These are phyloP conservation scores for Astreopora myriophthalma DNA, from an alignment of 64 coral and sea anemone species.

Conservation along the genomic window DNA sequence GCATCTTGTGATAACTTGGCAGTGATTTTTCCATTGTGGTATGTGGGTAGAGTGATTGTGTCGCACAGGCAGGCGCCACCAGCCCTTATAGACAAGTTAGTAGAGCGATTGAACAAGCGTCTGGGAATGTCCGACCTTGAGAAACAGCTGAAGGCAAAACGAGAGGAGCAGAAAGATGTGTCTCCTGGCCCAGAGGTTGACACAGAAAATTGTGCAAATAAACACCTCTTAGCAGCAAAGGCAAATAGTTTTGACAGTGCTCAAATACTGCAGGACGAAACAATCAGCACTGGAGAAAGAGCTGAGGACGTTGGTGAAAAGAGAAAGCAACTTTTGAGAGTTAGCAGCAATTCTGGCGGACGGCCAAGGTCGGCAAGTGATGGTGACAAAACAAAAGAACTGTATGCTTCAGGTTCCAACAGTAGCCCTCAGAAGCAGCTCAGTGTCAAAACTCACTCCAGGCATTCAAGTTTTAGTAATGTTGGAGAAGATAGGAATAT, in stretches of 20 bases:
- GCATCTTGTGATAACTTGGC: background rate
- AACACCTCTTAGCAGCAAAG: background rate
- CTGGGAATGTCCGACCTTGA: constrained; percentile 69
- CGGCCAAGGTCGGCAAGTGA: constrained; percentile 94
- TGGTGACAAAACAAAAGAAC: constrained; percentile 68
- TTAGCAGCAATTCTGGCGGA: constrained; percentile 12
- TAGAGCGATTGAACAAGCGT: constrained; percentile 68
- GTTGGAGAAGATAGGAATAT: constrained; percentile 70
- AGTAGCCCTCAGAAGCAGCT: background rate
- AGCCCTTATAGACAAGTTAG: constrained; percentile 84
- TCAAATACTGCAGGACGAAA: background rate
- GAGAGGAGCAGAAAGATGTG: background rate
- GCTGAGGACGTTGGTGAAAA: background rate
- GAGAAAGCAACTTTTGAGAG: background rate
- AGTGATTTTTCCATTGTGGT: constrained; percentile 71
- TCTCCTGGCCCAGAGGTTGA: background rate
- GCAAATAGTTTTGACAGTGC: constrained; percentile 6
- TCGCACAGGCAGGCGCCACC: constrained; percentile 94
- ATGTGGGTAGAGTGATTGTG: constrained; percentile 81
- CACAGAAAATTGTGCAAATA: background rate
- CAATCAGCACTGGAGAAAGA: background rate
- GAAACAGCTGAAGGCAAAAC: constrained; percentile 67
- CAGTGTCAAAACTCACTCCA: constrained; percentile 54
- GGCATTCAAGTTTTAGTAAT: constrained; percentile 64
- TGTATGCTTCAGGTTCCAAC: background rate